Evolutionary conservation across 1,140 invertebrate genomes (phyloP).

Genomic region (Zaprionus vittiger): DNA sequence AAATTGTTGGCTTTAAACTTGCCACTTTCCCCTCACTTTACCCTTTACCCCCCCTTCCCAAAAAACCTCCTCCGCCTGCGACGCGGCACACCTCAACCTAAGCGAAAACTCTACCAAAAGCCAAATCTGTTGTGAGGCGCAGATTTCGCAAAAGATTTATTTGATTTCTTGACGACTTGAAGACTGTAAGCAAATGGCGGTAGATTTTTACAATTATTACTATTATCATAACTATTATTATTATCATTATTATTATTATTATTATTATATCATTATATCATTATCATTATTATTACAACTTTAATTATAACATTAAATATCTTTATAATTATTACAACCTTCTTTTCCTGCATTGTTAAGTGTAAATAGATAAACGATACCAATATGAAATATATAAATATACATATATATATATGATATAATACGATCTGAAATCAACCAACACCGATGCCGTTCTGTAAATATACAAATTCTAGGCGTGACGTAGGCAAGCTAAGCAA

Average conservation of each 20-base stretch:
- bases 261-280: slow-evolving; percentile 44
- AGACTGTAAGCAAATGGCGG: slow-evolving; percentile 76
- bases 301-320: slow-evolving; percentile 6
- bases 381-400: background rate
- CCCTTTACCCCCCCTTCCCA: background rate
- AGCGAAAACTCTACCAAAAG: slow-evolving; percentile 70
- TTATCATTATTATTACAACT: slow-evolving; percentile 12
- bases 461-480: slow-evolving; percentile 52
- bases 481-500: slow-evolving; percentile 14
- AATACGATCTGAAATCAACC: slow-evolving; percentile 8
- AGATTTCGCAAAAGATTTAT: slow-evolving; percentile 64
- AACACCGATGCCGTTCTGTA: slow-evolving; percentile 53
- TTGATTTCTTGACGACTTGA: slow-evolving; percentile 76
- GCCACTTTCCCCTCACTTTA: slow-evolving; percentile 12
- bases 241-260: slow-evolving; percentile 41
- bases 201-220: slow-evolving; percentile 57
- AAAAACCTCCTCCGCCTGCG: background rate
- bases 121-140: slow-evolving; percentile 55
- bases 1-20: slow-evolving; percentile 56
- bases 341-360: slow-evolving; percentile 51
- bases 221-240: slow-evolving; percentile 51
- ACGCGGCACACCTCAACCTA: slow-evolving; percentile 26
- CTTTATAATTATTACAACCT: slow-evolving; percentile 14
- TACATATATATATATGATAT: slow-evolving; percentile 20
- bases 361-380: slow-evolving; percentile 65